Percentiles rank a stretch among this genome's conserved stretches.
Evolutionary conservation across 2,797 vertebrate genomes (phyloP).

Genomic region (Aldrovandia affinis): DNA sequence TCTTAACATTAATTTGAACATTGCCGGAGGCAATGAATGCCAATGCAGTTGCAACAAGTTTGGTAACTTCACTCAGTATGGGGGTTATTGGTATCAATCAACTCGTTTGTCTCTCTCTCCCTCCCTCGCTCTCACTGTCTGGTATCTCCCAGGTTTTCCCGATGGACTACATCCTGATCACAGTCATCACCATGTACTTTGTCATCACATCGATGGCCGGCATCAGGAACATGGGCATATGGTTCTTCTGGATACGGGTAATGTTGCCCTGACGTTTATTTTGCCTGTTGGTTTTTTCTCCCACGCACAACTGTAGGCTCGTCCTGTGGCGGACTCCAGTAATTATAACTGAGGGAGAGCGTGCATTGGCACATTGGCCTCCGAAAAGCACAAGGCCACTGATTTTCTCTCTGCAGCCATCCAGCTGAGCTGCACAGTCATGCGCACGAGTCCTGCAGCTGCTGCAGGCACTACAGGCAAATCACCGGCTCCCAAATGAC

Average conservation of each 20-base stretch:
- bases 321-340: neutral
- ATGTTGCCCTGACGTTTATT: slow-evolving; percentile 31
- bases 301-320: neutral
- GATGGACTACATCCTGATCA: slow-evolving; percentile 95
- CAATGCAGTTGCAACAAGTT: too few relatives aligned
- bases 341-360: too few relatives aligned
- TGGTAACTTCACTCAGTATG: neutral
- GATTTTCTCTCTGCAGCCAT: too few relatives aligned
- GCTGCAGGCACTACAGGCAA: too few relatives aligned
- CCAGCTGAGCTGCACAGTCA: too few relatives aligned
- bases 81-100: too few relatives aligned
- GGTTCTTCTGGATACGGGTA: slow-evolving; percentile 99
- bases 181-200: slow-evolving; percentile 95
- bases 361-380: too few relatives aligned
- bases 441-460: too few relatives aligned
- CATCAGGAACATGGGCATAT: slow-evolving; percentile 97
- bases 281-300: neutral
- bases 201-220: slow-evolving; percentile 98
- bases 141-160: slow-evolving; percentile 87
- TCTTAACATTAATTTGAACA: too few relatives aligned
- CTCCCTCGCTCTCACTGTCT: slow-evolving; percentile 17
- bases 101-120: neutral
- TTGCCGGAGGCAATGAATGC: too few relatives aligned
- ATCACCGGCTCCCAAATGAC: too few relatives aligned
- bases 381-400: too few relatives aligned